A percentile compares a stretch with the other conserved stretches of the same genome.
These are phyloP conservation scores for Megaleporinus macrocephalus DNA, from an alignment of 2,113 vertebrate genomes.

Conservation along the genomic window DNA sequence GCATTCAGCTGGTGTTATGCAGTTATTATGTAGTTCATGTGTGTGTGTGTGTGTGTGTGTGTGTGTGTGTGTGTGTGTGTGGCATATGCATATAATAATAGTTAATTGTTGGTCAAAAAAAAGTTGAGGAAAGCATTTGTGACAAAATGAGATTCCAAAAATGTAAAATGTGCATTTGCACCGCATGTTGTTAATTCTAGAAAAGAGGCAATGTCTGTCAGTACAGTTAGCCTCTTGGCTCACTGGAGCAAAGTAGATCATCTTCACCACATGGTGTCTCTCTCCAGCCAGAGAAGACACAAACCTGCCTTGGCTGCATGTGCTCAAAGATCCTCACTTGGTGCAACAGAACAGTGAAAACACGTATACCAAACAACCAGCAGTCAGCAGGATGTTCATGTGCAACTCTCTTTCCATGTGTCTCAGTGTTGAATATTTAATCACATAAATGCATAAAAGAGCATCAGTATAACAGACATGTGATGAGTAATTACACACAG, in stretches of 20 bases:
- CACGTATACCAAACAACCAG: neutral
- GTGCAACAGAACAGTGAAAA: neutral
- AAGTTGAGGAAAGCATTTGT: no score
- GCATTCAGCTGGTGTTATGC: neutral
- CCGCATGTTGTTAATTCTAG: neutral
- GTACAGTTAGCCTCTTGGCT: constrained; percentile 45
- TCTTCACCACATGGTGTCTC: constrained; percentile 84
- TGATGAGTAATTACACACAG: constrained; percentile 69
- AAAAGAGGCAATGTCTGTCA: constrained; percentile 25
- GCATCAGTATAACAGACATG: constrained; percentile 46
- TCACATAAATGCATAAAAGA: constrained; percentile 1
- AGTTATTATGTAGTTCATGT: neutral
- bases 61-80: no score
- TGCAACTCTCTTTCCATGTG: neutral
- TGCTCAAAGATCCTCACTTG: neutral
- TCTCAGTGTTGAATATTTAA: constrained; percentile 31
- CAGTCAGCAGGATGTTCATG: constrained; percentile 15
- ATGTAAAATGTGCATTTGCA: no score
- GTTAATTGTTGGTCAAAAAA: no score
- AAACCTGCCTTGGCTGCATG: neutral
- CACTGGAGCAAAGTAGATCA: constrained; percentile 63
- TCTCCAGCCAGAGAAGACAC: constrained; percentile 77
- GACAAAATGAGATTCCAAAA: no score
- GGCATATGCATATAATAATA: no score
- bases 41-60: no score